phyloP scores from a whole-genome alignment of 1,140 invertebrate species.

The Solenopsis fugax region DNA sequence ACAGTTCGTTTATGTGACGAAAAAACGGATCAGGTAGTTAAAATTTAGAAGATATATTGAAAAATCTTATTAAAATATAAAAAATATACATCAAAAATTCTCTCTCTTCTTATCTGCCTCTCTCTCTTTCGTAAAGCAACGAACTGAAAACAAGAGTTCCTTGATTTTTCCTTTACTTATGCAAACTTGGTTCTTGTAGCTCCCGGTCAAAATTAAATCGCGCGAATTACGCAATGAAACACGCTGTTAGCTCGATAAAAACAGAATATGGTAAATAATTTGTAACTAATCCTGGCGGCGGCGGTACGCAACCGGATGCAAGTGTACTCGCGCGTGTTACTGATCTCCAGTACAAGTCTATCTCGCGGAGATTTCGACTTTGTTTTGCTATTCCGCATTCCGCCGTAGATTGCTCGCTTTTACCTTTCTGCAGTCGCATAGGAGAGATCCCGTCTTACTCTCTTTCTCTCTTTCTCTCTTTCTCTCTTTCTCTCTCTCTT shows the following conservation, averaged over 20 bases:
- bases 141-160: background rate
- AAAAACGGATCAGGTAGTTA: background rate
- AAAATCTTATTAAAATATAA: background rate
- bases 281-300: slow-evolving; percentile 37
- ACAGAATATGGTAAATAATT: slow-evolving; percentile 38
- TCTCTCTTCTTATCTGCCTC: background rate
- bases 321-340: slow-evolving; percentile 36
- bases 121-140: background rate
- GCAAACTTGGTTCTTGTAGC: too few relatives aligned
- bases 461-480: background rate
- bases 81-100: background rate
- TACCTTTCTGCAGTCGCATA: slow-evolving; percentile 21
- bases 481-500: background rate
- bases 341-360: slow-evolving; percentile 39
- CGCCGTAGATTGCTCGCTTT: slow-evolving; percentile 48
- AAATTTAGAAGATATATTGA: too few relatives aligned
- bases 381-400: slow-evolving; percentile 70
- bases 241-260: slow-evolving; percentile 50
- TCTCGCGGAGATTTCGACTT: slow-evolving; percentile 29
- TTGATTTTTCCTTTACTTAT: background rate
- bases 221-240: too few relatives aligned
- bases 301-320: slow-evolving; percentile 45
- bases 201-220: too few relatives aligned
- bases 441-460: background rate
- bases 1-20: background rate